Base-by-base conservation (phyloP, 2,888 invertebrate species). In the Watsonalla binaria region DNA sequence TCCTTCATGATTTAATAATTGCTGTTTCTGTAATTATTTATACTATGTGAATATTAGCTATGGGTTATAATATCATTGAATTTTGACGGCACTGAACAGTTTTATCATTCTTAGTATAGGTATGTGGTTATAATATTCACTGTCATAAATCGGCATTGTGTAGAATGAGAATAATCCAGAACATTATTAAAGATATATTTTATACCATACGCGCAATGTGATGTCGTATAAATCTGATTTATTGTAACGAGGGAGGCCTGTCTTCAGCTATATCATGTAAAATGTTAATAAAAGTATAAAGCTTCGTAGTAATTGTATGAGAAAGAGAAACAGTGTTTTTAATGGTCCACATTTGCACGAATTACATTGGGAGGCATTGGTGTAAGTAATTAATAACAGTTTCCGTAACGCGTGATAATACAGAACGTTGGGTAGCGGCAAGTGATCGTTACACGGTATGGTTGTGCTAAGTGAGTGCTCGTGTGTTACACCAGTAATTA, bases 401-500 rank as follows among this genome's bases (percentile, higher is more conserved):
- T 35, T 14, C 5, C 11, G 6, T 46, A 46, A 35, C 34, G 34
- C 33, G 6, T 34, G 14, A 51, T 51, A 46, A 46, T 46, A 46
- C 35, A 51, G 35, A 15, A 35, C 13, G 46, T 35, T 35, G 37
- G 42, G 45, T 45, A 11, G 45, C 34, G 34, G 45, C 15, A 46
- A 51, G 14, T 51, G 51, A 51, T 46, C 14, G 35, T 51, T 46
- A 37, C 37, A 51, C 46, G 9, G 45, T 14, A 35, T 35, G 35
- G 51, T 46, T 51, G 13, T 48, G 37, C 14, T 51, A 33, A 24
- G 45, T 54, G 54, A 55, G 58, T 51, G 51, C 54, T 56, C 53
- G 48, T 49, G 37, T 49, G 49, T 37, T 49, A 39, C 49, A 39
- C 37, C 14, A 49, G 57, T 55, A 63, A 73, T 74, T 66, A 68